A percentile compares a stretch with the other conserved stretches of the same genome.
These are phyloP conservation scores for Pseudomyrmex pallidus DNA, from an alignment of 1,140 invertebrate species.

Conservation along the genomic window DNA sequence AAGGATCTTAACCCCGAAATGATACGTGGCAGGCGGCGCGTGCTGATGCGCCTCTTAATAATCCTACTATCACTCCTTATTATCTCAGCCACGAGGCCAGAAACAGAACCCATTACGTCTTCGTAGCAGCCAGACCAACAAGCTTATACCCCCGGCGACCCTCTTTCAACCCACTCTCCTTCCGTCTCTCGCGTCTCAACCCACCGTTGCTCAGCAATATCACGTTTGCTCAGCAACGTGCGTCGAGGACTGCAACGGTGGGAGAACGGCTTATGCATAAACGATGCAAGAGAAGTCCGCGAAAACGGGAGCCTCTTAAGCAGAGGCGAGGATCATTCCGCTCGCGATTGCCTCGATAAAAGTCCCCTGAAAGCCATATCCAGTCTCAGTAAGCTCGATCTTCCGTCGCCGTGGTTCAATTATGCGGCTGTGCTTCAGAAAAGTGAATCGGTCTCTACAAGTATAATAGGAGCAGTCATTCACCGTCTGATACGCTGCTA, in stretches of 20 bases:
- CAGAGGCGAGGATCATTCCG: slow-evolving; percentile 45
- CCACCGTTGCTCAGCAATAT: slow-evolving; percentile 62
- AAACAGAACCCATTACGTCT: slow-evolving; percentile 76
- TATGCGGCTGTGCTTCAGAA: background rate
- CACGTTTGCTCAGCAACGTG: slow-evolving; percentile 53
- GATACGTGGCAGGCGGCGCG: slow-evolving; percentile 55
- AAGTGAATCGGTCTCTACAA: slow-evolving; percentile 18
- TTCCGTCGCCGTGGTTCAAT: slow-evolving; percentile 22
- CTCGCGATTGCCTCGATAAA: slow-evolving; percentile 52
- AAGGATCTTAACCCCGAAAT: slow-evolving; percentile 51
- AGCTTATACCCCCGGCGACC: slow-evolving; percentile 59
- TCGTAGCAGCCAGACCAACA: slow-evolving; percentile 63
- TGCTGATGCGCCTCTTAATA: slow-evolving; percentile 72
- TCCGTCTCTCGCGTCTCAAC: background rate
- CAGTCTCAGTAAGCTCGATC: slow-evolving; percentile 9
- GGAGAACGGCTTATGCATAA: slow-evolving; percentile 71
- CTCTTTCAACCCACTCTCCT: background rate
- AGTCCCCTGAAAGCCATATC: background rate
- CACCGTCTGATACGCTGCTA: background rate
- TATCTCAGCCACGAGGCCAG: slow-evolving; percentile 70
- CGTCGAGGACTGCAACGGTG: slow-evolving; percentile 32
- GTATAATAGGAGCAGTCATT: slow-evolving; percentile 19
- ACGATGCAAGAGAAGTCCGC: slow-evolving; percentile 61
- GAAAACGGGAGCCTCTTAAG: slow-evolving; percentile 41
- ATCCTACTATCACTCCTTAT: slow-evolving; percentile 77